Percentiles rank a stretch among this genome's conserved stretches.
phyloP scores from a whole-genome alignment of 2,888 invertebrate genomes.

The Xestia rhomboidea region DNA sequence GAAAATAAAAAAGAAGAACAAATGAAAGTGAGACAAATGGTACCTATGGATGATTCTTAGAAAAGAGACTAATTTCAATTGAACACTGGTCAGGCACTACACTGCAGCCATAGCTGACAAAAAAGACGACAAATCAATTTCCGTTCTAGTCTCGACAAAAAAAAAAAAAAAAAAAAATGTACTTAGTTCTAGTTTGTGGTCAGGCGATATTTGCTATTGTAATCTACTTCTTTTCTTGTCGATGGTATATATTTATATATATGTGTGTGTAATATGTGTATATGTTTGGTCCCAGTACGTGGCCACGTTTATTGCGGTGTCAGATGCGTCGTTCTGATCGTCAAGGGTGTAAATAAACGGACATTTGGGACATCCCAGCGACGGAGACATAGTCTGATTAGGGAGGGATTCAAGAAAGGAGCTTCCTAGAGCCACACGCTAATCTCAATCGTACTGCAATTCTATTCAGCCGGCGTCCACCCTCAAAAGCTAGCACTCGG shows the following conservation, averaged over 20 bases:
- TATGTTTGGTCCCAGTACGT: not conserved
- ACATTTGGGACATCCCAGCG: not conserved
- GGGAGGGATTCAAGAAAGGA: not conserved
- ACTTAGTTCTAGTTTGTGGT: not conserved
- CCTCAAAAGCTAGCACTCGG: too few relatives aligned
- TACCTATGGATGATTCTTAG: not conserved
- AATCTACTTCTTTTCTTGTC: not conserved
- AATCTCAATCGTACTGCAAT: too few relatives aligned
- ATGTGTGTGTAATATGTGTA: not conserved
- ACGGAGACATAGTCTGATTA: not conserved
- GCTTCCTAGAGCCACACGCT: not conserved
- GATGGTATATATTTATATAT: not conserved
- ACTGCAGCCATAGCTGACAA: conserved; percentile 4
- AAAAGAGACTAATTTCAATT: conserved; percentile 8
- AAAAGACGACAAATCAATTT: conserved; percentile 3
- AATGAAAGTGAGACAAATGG: not conserved
- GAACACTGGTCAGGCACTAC: not conserved
- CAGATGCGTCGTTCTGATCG: not conserved
- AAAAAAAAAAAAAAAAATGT: not conserved
- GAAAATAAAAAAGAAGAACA: not conserved
- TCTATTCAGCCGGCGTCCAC: too few relatives aligned
- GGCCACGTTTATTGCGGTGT: not conserved
- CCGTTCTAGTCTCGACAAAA: not conserved
- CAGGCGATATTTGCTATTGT: not conserved
- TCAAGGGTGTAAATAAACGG: not conserved